These are phyloP conservation scores for Brachynemurus nebulosus DNA, from an alignment of 2,888 invertebrate genomes.

Conservation along the genomic window DNA sequence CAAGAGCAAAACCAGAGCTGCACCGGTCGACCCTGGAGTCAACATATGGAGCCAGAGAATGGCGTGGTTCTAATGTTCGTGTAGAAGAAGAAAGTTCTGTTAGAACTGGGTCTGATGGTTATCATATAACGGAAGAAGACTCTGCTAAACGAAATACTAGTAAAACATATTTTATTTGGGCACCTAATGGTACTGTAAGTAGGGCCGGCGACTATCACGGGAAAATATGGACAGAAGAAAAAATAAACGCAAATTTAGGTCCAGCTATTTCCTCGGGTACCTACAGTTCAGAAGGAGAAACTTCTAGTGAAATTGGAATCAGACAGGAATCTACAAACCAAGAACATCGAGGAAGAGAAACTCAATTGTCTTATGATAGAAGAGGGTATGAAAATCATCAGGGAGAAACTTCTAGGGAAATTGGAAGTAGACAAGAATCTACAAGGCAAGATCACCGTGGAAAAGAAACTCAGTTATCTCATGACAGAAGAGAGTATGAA, in stretches of 20 bases:
- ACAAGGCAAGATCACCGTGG: not conserved
- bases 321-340: not conserved
- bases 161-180: slow-evolving; percentile 6
- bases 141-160: not conserved
- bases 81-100: slow-evolving; percentile 12
- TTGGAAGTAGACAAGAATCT: not conserved
- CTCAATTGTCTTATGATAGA: not conserved
- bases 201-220: slow-evolving; percentile 2
- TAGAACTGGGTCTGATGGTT: slow-evolving; percentile 12
- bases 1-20: too few relatives aligned
- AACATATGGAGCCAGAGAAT: too few relatives aligned
- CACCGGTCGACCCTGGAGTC: too few relatives aligned
- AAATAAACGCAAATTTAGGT: slow-evolving; percentile 16
- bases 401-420: not conserved
- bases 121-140: slow-evolving; percentile 18
- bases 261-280: not conserved
- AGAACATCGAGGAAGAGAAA: not conserved
- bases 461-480: not conserved
- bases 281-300: not conserved
- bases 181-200: not conserved
- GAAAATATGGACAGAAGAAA: slow-evolving; percentile 3
- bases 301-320: not conserved
- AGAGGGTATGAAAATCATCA: not conserved
- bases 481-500: not conserved
- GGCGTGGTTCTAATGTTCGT: too few relatives aligned